These are phyloP conservation scores for Anthopleura xanthogrammica DNA, from an alignment of 92 coral and sea anemone species.

Conservation along the genomic window DNA sequence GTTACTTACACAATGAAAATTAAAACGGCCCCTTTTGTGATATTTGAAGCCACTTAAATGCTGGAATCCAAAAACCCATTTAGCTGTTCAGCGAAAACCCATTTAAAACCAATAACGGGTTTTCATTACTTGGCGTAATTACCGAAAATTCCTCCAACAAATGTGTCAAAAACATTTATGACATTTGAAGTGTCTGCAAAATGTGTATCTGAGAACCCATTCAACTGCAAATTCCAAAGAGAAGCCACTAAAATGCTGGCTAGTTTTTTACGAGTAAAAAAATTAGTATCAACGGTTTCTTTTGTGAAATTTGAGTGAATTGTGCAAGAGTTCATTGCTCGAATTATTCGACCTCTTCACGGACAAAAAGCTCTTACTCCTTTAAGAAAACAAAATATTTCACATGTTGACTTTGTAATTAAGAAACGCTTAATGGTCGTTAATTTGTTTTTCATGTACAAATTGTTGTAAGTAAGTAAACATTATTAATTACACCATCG, in stretches of 20 bases:
- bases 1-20: neutral
- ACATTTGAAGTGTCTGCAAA: neutral
- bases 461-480: slow-evolving; percentile 23
- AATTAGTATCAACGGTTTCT: neutral
- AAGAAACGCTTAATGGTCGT: slow-evolving; percentile 11
- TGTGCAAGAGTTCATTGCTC: neutral
- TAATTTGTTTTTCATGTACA: slow-evolving; percentile 21
- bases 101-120: neutral
- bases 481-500: slow-evolving; percentile 5
- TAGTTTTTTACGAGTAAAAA: neutral
- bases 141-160: neutral
- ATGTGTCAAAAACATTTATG: neutral
- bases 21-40: neutral
- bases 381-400: neutral
- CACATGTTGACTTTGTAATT: slow-evolving; percentile 10
- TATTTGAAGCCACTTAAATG: slow-evolving; percentile 8
- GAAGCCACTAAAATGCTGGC: neutral
- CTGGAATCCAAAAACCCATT: neutral
- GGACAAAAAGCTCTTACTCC: neutral
- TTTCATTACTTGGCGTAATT: neutral
- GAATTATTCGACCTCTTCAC: neutral
- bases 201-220: neutral
- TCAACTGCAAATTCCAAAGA: neutral
- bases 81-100: slow-evolving; percentile 1
- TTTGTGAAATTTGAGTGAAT: neutral